A percentile compares a stretch with the other conserved stretches of the same genome.
Evolutionary conservation across 1,140 invertebrate genomes (phyloP).

Genomic region (Helicoverpa zea): DNA sequence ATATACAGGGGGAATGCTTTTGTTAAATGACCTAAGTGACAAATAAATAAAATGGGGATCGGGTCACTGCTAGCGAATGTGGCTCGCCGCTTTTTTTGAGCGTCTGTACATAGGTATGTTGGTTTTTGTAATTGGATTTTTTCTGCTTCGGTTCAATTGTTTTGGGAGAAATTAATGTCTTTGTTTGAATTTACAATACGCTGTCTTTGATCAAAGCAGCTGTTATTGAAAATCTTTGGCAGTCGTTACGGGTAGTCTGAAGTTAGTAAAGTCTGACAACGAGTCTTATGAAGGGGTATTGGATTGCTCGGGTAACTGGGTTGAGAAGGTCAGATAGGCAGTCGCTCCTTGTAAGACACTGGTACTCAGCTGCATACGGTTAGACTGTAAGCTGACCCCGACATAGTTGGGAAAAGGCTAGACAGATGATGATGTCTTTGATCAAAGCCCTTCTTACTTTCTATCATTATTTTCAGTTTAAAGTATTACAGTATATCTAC

Average conservation of each 20-base stretch:
- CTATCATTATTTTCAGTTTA: too few species aligned
- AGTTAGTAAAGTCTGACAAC: too few species aligned
- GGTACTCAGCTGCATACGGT: too few species aligned
- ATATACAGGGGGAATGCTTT: constrained; percentile 35
- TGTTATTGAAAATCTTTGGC: too few species aligned
- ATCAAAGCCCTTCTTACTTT: too few species aligned
- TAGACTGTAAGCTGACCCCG: background rate
- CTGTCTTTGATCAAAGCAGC: too few species aligned
- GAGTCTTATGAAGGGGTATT: too few species aligned
- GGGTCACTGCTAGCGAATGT: constrained; percentile 22
- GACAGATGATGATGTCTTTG: too few species aligned
- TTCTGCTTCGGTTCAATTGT: constrained; percentile 36
- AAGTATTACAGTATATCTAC: too few species aligned
- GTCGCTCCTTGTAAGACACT: too few species aligned
- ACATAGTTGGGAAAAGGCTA: constrained; percentile 8
- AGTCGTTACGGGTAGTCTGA: background rate
- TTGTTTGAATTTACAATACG: background rate
- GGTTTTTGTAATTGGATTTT: background rate
- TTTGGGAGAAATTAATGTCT: background rate
- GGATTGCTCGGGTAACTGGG: too few species aligned
- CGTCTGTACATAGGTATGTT: constrained; percentile 12
- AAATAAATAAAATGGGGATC: constrained; percentile 45
- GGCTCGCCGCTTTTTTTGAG: constrained; percentile 29
- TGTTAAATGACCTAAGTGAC: constrained; percentile 51
- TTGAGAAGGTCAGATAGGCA: too few species aligned